Conservation (phyloP, 2,888 invertebrate species). For the Euplagia quadripunctaria region DNA sequence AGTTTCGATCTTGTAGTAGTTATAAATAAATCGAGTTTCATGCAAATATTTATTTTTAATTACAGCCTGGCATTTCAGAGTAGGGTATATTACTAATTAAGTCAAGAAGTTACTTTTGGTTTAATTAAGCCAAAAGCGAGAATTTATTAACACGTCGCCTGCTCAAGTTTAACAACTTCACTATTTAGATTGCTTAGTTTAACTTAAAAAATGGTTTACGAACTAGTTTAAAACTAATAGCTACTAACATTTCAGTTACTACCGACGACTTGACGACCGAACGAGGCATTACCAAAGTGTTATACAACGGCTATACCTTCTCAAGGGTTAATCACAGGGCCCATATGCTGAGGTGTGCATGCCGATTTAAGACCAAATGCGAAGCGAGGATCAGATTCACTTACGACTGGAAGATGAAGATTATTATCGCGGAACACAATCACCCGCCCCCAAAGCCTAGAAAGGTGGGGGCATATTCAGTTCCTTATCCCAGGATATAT, state of each 20-base stretch:
- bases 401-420: conserved; percentile 10
- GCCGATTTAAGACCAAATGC: conserved; percentile 30
- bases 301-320: conserved; percentile 34
- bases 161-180: no score
- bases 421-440: conserved; percentile 21
- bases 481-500: conserved; percentile 5
- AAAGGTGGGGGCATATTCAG: conserved; percentile 8
- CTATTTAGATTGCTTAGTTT: no score
- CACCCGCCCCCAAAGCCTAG: conserved; percentile 32
- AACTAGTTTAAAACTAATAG: neutral
- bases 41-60: no score
- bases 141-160: no score
- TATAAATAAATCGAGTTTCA: no score
- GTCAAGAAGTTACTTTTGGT: no score
- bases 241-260: neutral
- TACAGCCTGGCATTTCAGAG: no score
- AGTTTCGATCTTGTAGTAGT: no score
- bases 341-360: conserved; percentile 26
- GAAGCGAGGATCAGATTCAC: conserved; percentile 24
- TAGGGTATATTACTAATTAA: no score
- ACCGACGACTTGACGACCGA: neutral
- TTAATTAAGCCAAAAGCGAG: no score
- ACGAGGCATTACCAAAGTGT: conserved; percentile 25
- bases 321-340: conserved; percentile 25
- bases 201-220: no score